Evolutionary conservation across 2,113 vertebrate genomes (phyloP), one percentile per base, ranked within the genome.

Genomic region (Gambusia holbrooki): DNA sequence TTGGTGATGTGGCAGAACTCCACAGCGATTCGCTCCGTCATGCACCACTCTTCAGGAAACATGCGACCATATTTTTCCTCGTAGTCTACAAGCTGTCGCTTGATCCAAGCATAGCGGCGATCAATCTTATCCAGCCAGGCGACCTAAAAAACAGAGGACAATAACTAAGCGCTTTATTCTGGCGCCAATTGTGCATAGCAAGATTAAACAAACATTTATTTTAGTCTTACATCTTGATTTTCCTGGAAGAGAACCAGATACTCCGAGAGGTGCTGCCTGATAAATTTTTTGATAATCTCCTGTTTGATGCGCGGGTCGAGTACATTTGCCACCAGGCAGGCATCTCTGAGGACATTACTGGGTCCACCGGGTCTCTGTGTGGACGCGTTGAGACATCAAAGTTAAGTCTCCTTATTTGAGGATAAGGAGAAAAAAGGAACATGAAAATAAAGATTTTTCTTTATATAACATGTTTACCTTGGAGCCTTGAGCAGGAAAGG

Each of bases 241-340:
- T 99, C 98, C 91, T 99, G 98, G 93, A 99, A 99, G 45, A 99
- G 96, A 61, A 99, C 97, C 70, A 97, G 93, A 79, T 99, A 99
- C 83, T 99, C 98, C 0, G 97, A 98, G 40, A 99, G 96, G 88
- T 99, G 97, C 64, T 99, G 98, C 74, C 97, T 95, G 89, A 99
- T 97, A 72, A 99, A 99, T 90, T 99, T 99, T 93, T 98, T 99
- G 85, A 99, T 98, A 92, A 99, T 98, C 92, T 99, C 98, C 87
- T 98, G 97, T 62, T 98, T 98, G 93, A 99, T 98, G 76, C 97
- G 96, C 33, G 96, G 94, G 88, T 99, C 98, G 86, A 99, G 93
- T 79, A 99, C 97, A 32, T 97, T 99, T 74, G 97, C 97, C 33
- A 99, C 96, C 78, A 98, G 92, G 81, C 98, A 99, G 0, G 98